Conservation (phyloP, 1,140 invertebrate genomes). For the Anagrus nilaparvatae region DNA sequence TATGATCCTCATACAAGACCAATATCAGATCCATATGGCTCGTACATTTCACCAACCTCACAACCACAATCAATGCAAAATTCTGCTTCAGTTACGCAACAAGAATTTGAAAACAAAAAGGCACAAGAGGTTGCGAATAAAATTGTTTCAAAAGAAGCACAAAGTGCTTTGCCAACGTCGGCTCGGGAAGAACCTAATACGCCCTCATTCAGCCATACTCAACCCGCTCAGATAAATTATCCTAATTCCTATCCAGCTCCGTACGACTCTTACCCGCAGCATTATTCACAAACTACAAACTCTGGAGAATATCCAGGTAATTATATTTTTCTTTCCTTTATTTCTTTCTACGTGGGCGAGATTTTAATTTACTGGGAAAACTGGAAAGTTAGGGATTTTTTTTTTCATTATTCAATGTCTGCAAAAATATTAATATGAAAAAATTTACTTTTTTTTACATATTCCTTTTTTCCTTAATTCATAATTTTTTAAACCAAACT, state of each 20-base stretch:
- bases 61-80: constrained; percentile 8
- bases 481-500: no score
- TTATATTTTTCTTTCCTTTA: constrained; percentile 30
- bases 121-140: constrained; percentile 2
- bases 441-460: constrained; percentile 2
- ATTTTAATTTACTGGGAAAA: no score
- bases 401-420: no score
- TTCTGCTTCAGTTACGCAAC: no score
- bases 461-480: constrained; percentile 6
- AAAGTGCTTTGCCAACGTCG: constrained; percentile 9
- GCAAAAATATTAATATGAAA: constrained; percentile 2
- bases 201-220: constrained; percentile 37
- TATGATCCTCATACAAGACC: constrained; percentile 34
- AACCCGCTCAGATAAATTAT: no score
- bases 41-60: constrained; percentile 28
- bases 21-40: constrained; percentile 32
- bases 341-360: no score
- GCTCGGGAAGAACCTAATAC: constrained; percentile 28
- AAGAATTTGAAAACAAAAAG: no score
- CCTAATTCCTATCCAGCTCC: constrained; percentile 43
- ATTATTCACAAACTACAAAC: constrained; percentile 37
- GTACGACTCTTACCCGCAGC: constrained; percentile 43
- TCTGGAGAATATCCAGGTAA: constrained; percentile 35
- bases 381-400: no score
- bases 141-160: not conserved